phyloP scores from a whole-genome alignment of 2,797 vertebrate species.

The Muscicapa striata region DNA sequence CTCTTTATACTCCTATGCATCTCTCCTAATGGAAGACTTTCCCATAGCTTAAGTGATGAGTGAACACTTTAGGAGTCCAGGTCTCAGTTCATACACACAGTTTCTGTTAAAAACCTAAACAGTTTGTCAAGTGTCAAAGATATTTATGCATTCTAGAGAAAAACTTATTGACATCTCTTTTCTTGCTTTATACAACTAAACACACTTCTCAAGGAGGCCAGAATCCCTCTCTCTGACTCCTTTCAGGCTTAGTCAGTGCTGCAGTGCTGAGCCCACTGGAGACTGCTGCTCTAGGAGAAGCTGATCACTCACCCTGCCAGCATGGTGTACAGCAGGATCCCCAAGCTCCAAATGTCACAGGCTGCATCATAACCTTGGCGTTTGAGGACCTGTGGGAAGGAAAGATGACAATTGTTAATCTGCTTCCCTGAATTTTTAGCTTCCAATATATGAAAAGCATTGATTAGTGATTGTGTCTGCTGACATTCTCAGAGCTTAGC shows the following conservation, averaged over 20 bases:
- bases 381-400: constrained; percentile 84
- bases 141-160: neutral
- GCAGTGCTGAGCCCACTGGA: neutral
- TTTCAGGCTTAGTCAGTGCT: neutral
- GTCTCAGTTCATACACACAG: neutral
- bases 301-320: constrained; percentile 85
- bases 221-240: neutral
- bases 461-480: neutral
- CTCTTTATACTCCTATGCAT: neutral
- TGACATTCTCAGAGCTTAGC: neutral
- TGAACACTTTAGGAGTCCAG: neutral
- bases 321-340: constrained; percentile 95
- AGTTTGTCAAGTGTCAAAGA: neutral
- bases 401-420: neutral
- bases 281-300: neutral
- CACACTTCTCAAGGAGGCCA: neutral
- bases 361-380: constrained; percentile 97
- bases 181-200: neutral
- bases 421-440: neutral
- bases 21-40: neutral
- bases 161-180: neutral
- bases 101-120: neutral
- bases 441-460: neutral
- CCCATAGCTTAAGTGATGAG: neutral
- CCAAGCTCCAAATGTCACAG: constrained; percentile 96